Evolutionary conservation across 2,113 vertebrate species (phyloP).

Genomic region (Brachyhypopomus occidentalis): DNA sequence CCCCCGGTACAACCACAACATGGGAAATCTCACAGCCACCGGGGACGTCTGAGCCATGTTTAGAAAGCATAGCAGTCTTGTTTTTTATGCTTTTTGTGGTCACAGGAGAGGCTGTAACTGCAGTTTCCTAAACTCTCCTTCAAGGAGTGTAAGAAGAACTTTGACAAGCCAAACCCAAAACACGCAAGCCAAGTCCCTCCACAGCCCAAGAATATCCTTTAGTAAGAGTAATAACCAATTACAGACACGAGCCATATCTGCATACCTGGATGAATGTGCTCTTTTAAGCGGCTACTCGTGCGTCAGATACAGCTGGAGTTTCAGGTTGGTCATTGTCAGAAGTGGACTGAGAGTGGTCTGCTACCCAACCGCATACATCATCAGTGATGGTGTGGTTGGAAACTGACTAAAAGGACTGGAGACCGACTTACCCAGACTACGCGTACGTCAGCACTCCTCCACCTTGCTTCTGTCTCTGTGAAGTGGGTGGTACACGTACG

Average conservation of each 20-base stretch:
- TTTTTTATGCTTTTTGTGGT: slow-evolving; percentile 42
- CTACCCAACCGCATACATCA: no score
- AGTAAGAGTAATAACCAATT: slow-evolving; percentile 9
- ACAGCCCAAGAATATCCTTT: not conserved
- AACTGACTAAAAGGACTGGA: no score
- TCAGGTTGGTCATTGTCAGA: no score
- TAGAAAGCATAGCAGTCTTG: slow-evolving; percentile 32
- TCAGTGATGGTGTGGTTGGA: no score
- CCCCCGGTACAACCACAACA: slow-evolving; percentile 26
- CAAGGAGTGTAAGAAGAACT: not conserved
- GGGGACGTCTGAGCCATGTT: slow-evolving; percentile 26
- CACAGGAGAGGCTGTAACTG: slow-evolving; percentile 1
- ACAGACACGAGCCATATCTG: not conserved
- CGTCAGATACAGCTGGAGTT: no score
- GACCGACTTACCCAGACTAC: no score
- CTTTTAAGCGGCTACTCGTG: no score
- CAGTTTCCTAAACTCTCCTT: not conserved
- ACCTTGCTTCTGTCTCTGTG: no score
- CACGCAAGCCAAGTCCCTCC: not conserved
- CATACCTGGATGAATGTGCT: no score
- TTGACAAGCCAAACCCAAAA: not conserved
- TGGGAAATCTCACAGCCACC: slow-evolving; percentile 36
- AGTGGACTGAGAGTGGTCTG: no score
- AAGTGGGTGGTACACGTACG: no score
- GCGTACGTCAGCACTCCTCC: no score